A percentile compares a stretch with the other conserved stretches of the same genome.
phyloP scores from a whole-genome alignment of 2,888 invertebrate species.

The Fragum fragum region DNA sequence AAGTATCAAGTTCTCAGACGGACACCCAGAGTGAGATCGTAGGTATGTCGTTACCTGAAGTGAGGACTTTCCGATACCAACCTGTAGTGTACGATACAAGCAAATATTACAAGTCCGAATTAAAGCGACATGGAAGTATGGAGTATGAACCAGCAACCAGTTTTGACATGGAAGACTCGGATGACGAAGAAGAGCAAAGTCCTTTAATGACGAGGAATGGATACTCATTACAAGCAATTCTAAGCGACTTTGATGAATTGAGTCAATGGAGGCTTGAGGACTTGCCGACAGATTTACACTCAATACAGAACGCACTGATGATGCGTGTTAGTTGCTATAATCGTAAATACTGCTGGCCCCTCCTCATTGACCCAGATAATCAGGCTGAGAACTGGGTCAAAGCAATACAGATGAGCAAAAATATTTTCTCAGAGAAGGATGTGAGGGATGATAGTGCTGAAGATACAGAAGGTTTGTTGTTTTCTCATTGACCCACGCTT shows the following conservation, averaged over 20 bases:
- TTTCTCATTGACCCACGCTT: too few species aligned
- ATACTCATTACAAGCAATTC: constrained; percentile 79
- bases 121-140: constrained; percentile 79
- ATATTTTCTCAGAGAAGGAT: constrained; percentile 78
- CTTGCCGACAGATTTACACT: constrained; percentile 83
- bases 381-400: constrained; percentile 85
- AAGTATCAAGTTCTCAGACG: constrained; percentile 66
- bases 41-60: constrained; percentile 68
- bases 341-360: constrained; percentile 84
- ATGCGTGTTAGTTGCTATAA: constrained; percentile 82
- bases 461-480: constrained; percentile 65
- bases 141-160: constrained; percentile 75
- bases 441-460: constrained; percentile 69
- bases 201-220: constrained; percentile 77
- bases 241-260: constrained; percentile 78
- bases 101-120: constrained; percentile 82
- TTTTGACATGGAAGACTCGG: constrained; percentile 73
- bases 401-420: constrained; percentile 77
- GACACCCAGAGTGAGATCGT: constrained; percentile 68
- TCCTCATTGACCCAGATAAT: constrained; percentile 85
- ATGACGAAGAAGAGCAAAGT: constrained; percentile 79
- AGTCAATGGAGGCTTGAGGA: constrained; percentile 82
- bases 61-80: constrained; percentile 78
- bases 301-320: constrained; percentile 84
- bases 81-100: constrained; percentile 81